Evolutionary conservation across 2,888 invertebrate genomes (phyloP).

Genomic region (Rosalia funebris): DNA sequence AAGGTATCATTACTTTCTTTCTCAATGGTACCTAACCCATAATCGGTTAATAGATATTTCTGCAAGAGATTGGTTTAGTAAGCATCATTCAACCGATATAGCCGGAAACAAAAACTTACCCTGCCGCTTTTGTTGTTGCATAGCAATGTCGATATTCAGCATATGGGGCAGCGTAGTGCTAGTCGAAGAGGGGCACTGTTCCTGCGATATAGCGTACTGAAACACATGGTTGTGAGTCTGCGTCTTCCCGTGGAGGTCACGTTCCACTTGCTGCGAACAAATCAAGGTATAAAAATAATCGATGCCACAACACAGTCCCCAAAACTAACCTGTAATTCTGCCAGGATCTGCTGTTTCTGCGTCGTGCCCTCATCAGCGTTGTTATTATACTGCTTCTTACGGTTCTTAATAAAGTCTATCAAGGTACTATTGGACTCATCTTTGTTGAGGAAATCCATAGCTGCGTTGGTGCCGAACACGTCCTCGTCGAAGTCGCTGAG

Average conservation of each 20-base stretch:
- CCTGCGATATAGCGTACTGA: constrained; percentile 59
- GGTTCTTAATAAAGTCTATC: constrained; percentile 62
- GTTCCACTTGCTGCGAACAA: constrained; percentile 71
- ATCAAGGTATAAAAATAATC: constrained; percentile 3
- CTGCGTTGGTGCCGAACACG: constrained; percentile 54
- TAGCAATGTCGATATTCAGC: constrained; percentile 65
- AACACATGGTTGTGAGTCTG: constrained; percentile 56
- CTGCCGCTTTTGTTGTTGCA: constrained; percentile 60
- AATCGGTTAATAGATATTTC: no score
- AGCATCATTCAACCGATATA: no score
- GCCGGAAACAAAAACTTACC: no score
- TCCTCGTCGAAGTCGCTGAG: constrained; percentile 60
- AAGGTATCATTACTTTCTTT: no score
- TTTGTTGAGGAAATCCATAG: constrained; percentile 63
- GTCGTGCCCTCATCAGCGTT: constrained; percentile 71
- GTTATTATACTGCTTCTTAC: constrained; percentile 57
- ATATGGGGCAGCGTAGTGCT: constrained; percentile 63
- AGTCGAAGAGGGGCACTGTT: constrained; percentile 53
- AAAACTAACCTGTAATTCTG: constrained; percentile 69
- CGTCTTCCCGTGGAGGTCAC: constrained; percentile 70
- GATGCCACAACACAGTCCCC: no score
- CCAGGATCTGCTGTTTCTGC: constrained; percentile 77
- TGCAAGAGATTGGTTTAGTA: no score
- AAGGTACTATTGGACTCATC: constrained; percentile 66
- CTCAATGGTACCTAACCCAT: no score